Evolutionary conservation across 2,888 invertebrate genomes (phyloP), one percentile per base, ranked within the genome.

Genomic region (Steinernema hermaphroditum): DNA sequence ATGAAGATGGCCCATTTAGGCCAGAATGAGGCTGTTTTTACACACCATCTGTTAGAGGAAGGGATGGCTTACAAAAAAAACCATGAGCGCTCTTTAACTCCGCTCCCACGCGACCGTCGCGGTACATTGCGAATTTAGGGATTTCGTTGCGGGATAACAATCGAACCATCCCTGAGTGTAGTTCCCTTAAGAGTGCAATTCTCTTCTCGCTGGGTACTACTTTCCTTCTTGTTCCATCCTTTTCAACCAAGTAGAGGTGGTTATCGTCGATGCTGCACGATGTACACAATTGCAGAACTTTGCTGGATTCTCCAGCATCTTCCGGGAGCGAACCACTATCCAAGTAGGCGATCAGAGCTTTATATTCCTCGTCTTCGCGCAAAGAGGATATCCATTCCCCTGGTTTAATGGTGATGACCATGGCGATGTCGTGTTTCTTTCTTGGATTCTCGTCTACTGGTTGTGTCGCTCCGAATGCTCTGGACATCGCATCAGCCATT

Each of bases 401-500:
- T 41, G 41, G 8, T 8, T 8, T 41, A 14, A 12, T 9, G 8
- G 9, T 8, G 41, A 41, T 41, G 8, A 14, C 41, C 8, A 41
- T 9, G 14, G 14, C 14, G 14, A 14, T 14, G 9, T 9, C 14
- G 41, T 41, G 41, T 9, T 41, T 14, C 14, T 8, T 14, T 14
- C 41, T 9, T 41, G 41, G 8, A 12, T n/a, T n/a, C n/a, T n/a
- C n/a, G n/a, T n/a, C n/a, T n/a, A n/a, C n/a, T n/a, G n/a, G 8
- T 14, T 14, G 41, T 9, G 8, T 8, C 41, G 41, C 8, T 41
- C 8, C 41, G 9, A 41, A 41, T 41, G n/a, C n/a, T n/a, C n/a
- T n/a, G n/a, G n/a, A n/a, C 19, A 73, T 73, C 6, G 16, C 19
- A 1, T 24, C 69, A 14, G 54, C 54, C 8, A n/a, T n/a, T n/a